These are phyloP conservation scores for Ageneiosus marmoratus DNA, from an alignment of 2,113 vertebrate genomes.

Conservation along the genomic window DNA sequence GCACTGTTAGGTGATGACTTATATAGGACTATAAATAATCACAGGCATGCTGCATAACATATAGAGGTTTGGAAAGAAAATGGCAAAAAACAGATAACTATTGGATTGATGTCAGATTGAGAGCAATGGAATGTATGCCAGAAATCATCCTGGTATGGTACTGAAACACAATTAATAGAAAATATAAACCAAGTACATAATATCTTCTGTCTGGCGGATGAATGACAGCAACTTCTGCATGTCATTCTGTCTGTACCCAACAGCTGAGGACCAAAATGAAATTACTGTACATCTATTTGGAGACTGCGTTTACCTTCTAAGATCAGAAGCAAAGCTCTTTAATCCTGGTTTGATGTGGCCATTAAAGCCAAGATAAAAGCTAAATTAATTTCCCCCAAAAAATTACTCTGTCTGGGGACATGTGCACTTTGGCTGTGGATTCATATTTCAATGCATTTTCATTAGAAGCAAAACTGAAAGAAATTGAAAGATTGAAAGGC, in stretches of 20 bases:
- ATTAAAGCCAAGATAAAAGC: slow-evolving; percentile 38
- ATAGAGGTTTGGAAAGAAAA: background rate
- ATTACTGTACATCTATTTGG: slow-evolving; percentile 32
- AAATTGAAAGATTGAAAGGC: slow-evolving; percentile 41
- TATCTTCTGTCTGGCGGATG: background rate
- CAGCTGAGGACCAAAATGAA: background rate
- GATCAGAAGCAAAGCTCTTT: slow-evolving; percentile 39
- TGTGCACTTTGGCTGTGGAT: slow-evolving; percentile 37
- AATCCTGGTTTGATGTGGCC: slow-evolving; percentile 33
- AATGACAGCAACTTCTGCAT: background rate
- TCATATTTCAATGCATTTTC: slow-evolving; percentile 36
- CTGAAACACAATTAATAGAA: slow-evolving; percentile 6
- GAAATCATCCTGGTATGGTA: background rate
- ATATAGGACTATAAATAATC: slow-evolving; percentile 9
- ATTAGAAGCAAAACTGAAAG: slow-evolving; percentile 25
- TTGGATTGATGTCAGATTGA: slow-evolving; percentile 9
- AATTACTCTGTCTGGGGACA: slow-evolving; percentile 37
- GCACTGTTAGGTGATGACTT: slow-evolving; percentile 25
- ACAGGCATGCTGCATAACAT: slow-evolving; percentile 14
- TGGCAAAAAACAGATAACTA: background rate
- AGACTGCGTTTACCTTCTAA: slow-evolving; percentile 26
- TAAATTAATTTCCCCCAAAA: slow-evolving; percentile 30
- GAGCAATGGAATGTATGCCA: background rate
- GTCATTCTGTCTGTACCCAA: background rate
- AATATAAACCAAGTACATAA: background rate